phyloP scores from a whole-genome alignment of 2,113 vertebrate genomes.

The Illadopsis cleaveri region DNA sequence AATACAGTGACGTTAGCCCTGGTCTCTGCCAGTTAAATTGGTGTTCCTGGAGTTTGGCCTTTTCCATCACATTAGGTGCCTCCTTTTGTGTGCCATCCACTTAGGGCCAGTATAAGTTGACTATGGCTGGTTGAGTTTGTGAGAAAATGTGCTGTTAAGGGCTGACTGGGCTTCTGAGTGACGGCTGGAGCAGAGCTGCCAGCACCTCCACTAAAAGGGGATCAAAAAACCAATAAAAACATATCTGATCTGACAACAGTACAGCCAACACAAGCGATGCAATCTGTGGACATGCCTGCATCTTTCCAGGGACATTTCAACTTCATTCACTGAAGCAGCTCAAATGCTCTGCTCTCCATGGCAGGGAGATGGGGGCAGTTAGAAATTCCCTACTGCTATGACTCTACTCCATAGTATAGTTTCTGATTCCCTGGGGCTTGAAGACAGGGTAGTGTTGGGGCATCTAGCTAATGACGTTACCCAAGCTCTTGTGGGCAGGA shows the following conservation, averaged over 20 bases:
- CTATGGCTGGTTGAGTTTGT: neutral
- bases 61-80: neutral
- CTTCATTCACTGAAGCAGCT: neutral
- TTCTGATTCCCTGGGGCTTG: neutral
- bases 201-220: neutral
- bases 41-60: neutral
- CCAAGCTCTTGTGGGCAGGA: neutral
- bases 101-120: neutral
- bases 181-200: neutral
- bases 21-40: neutral
- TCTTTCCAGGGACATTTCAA: neutral
- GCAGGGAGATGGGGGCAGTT: neutral
- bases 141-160: neutral
- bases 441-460: neutral
- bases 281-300: neutral
- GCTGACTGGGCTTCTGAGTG: neutral
- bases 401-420: neutral
- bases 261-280: neutral
- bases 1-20: neutral
- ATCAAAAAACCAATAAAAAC: neutral
- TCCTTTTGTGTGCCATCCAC: neutral
- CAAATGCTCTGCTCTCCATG: neutral
- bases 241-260: neutral
- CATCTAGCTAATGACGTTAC: neutral
- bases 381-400: neutral